These are phyloP conservation scores for Diorhabda elongata DNA, from an alignment of 1,140 invertebrate genomes.

Conservation along the genomic window DNA sequence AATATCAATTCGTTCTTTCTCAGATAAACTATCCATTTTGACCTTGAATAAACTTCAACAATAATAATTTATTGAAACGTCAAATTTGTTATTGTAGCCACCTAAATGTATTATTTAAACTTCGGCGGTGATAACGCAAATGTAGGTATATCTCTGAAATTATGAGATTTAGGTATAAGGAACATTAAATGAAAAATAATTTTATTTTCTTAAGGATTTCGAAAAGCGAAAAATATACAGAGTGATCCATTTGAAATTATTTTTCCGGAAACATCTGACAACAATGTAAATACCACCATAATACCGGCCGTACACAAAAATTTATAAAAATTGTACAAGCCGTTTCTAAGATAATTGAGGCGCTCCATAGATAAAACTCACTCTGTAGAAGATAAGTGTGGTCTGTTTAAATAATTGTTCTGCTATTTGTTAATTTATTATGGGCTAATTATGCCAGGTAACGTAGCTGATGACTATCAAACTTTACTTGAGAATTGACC, in stretches of 20 bases:
- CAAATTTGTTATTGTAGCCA: not conserved
- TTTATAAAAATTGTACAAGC: not conserved
- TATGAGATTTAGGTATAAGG: too few relatives aligned
- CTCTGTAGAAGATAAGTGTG: not conserved
- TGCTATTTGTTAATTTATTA: too few relatives aligned
- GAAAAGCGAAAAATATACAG: too few relatives aligned
- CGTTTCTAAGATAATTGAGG: not conserved
- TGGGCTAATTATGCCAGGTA: too few relatives aligned
- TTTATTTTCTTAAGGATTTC: too few relatives aligned
- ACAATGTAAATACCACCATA: not conserved
- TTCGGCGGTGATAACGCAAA: not conserved
- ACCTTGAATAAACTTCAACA: not conserved
- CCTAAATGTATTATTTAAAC: not conserved
- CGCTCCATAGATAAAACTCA: not conserved
- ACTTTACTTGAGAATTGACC: too few relatives aligned
- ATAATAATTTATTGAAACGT: not conserved
- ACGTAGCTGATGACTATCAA: too few relatives aligned
- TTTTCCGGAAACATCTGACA: not conserved
- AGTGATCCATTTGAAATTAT: too few relatives aligned
- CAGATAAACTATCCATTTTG: not conserved
- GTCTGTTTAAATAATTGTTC: too few relatives aligned
- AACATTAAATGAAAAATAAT: too few relatives aligned
- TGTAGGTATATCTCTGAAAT: too few relatives aligned
- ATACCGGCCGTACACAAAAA: too few relatives aligned
- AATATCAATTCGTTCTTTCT: not conserved